Conservation (phyloP, 2,797 vertebrate species). For the Pteropus rufus region DNA sequence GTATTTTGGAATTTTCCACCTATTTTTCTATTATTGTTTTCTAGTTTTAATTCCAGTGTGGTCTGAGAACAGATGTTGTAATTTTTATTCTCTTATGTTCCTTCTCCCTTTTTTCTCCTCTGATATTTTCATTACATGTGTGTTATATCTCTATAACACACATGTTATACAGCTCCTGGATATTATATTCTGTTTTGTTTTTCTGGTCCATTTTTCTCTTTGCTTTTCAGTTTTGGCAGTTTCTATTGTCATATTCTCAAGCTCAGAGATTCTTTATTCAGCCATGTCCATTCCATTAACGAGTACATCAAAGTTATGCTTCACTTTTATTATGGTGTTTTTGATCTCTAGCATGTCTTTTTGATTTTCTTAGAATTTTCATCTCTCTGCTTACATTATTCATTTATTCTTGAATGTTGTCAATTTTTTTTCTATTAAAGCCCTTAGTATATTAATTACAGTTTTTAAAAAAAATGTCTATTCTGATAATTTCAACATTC, state of each 20-base stretch:
- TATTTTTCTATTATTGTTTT: not conserved
- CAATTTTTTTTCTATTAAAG: not conserved
- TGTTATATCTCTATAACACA: not conserved
- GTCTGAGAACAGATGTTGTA: not conserved
- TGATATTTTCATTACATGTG: not conserved
- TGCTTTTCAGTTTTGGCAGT: not conserved
- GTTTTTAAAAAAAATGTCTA: not conserved
- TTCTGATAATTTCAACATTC: not conserved
- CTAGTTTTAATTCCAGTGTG: not conserved
- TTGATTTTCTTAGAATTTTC: not conserved
- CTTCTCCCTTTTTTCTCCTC: not conserved
- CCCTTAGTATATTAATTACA: not conserved
- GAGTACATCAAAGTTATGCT: not conserved
- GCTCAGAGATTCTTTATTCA: not conserved
- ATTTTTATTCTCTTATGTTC: not conserved
- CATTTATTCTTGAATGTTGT: not conserved
- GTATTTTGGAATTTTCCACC: not conserved
- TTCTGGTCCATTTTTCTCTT: not conserved
- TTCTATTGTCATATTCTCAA: not conserved
- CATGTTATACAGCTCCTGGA: not conserved
- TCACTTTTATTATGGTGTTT: not conserved
- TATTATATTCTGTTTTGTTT: not conserved
- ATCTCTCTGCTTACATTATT: not conserved
- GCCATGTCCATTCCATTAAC: not conserved
- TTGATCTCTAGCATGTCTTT: not conserved